Evolutionary conservation across 1,140 invertebrate species (phyloP).

Genomic region (Drosophila nasuta): DNA sequence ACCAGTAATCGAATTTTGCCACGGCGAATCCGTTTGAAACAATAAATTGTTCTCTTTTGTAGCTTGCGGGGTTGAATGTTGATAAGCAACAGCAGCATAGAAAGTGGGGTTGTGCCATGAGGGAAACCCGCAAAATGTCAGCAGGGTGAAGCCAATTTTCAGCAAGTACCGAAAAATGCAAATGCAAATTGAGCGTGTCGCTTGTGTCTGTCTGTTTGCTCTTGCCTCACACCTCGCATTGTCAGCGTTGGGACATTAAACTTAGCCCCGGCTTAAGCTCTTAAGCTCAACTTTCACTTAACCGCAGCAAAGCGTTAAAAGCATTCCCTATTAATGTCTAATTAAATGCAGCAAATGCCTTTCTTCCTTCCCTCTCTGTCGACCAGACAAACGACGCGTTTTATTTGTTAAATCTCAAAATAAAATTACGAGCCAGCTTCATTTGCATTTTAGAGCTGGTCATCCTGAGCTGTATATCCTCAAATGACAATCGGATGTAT

Average conservation of each 20-base stretch:
- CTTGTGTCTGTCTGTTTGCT: background rate
- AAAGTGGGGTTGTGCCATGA: background rate
- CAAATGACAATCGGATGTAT: constrained; percentile 78
- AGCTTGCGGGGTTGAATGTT: constrained; percentile 30
- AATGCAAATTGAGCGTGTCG: constrained; percentile 66
- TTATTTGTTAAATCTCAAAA: constrained; percentile 40
- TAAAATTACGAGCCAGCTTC: constrained; percentile 57
- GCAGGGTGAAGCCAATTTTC: constrained; percentile 22
- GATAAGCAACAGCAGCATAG: background rate
- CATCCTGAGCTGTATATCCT: constrained; percentile 49
- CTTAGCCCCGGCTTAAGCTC: constrained; percentile 68
- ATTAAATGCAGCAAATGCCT: constrained; percentile 65
- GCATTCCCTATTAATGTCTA: constrained; percentile 69
- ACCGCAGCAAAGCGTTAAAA: constrained; percentile 62
- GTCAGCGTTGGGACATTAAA: constrained; percentile 54
- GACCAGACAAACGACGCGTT: background rate
- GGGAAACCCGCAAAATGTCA: constrained; percentile 22
- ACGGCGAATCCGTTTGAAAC: constrained; percentile 70
- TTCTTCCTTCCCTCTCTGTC: background rate
- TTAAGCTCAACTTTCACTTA: constrained; percentile 77
- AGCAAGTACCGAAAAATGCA: constrained; percentile 49
- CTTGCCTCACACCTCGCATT: background rate
- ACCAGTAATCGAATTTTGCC: constrained; percentile 75
- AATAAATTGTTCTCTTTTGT: constrained; percentile 65
- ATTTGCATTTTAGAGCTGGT: constrained; percentile 77